Conservation (phyloP, 2,888 invertebrate genomes). For the Tetheella fluctuosa region DNA sequence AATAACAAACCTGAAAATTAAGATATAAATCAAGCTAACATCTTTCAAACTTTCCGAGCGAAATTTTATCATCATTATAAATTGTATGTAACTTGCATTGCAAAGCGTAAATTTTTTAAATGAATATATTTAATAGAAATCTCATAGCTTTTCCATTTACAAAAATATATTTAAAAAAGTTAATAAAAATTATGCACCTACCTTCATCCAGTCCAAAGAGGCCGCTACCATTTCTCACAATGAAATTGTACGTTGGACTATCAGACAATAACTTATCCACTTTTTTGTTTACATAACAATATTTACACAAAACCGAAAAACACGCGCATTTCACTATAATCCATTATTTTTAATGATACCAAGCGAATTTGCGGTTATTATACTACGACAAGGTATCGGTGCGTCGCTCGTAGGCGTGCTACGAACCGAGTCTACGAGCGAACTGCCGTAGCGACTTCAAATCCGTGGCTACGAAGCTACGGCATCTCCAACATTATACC, state of each 20-base stretch:
- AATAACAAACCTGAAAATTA: too few relatives aligned
- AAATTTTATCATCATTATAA: too few relatives aligned
- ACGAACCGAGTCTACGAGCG: conserved; percentile 61
- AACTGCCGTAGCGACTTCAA: conserved; percentile 63
- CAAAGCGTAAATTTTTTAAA: too few relatives aligned
- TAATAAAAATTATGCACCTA: conserved; percentile 41
- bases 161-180: too few relatives aligned
- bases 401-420: conserved; percentile 61
- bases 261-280: conserved; percentile 78
- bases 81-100: too few relatives aligned
- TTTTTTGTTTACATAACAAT: conserved; percentile 73
- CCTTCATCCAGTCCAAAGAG: conserved; percentile 75
- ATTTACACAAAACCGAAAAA: conserved; percentile 50
- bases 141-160: too few relatives aligned
- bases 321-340: conserved; percentile 46
- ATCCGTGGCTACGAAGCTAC: conserved; percentile 51
- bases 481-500: conserved; percentile 30
- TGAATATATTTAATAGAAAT: too few relatives aligned
- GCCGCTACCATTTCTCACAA: conserved; percentile 76
- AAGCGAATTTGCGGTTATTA: conserved; percentile 25
- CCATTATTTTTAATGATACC: conserved; percentile 30
- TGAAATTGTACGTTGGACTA: conserved; percentile 80
- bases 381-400: conserved; percentile 27
- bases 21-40: too few relatives aligned
- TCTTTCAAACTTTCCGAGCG: too few relatives aligned